phyloP scores from a whole-genome alignment of 2,888 invertebrate genomes.

The Mesorhabditis spiculigera region DNA sequence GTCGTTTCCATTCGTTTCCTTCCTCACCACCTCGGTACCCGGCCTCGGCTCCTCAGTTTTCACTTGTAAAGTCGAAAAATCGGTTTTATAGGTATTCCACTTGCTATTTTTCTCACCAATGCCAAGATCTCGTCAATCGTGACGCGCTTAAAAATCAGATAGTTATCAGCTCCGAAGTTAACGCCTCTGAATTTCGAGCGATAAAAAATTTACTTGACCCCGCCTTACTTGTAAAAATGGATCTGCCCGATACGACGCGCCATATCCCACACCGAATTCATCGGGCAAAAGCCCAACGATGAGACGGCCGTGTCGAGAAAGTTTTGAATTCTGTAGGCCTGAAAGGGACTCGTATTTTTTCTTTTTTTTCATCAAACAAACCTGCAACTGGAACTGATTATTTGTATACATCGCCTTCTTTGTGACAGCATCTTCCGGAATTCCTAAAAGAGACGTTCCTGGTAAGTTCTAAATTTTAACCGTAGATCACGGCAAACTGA shows the following conservation, averaged over 20 bases:
- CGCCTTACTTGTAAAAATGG: slow-evolving; percentile 26
- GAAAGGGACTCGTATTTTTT: not conserved
- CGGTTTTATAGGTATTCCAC: not conserved
- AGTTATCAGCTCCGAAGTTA: slow-evolving; percentile 37
- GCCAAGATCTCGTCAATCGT: slow-evolving; percentile 27
- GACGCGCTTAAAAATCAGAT: slow-evolving; percentile 35
- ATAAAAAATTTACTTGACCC: not conserved
- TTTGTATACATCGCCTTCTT: not conserved
- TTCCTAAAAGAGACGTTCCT: not conserved
- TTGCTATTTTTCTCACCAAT: slow-evolving; percentile 12
- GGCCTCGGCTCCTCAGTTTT: not conserved
- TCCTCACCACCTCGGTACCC: not conserved
- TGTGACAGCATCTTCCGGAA: not conserved
- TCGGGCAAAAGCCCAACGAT: slow-evolving; percentile 29
- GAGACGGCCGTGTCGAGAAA: slow-evolving; percentile 31
- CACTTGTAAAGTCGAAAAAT: not conserved
- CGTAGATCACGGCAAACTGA: slow-evolving; percentile 15
- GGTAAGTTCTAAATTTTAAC: not conserved
- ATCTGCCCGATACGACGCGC: slow-evolving; percentile 35
- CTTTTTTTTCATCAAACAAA: not conserved
- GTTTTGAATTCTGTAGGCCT: slow-evolving; percentile 31
- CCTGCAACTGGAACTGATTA: slow-evolving; percentile 8
- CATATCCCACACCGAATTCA: slow-evolving; percentile 24
- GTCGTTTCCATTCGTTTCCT: not conserved
- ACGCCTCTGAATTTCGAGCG: slow-evolving; percentile 23